A percentile compares a stretch with the other conserved stretches of the same genome.
Conservation (phyloP, 37 sponge, comb jelly and placozoan species). For the Mnemiopsis leidyi region DNA sequence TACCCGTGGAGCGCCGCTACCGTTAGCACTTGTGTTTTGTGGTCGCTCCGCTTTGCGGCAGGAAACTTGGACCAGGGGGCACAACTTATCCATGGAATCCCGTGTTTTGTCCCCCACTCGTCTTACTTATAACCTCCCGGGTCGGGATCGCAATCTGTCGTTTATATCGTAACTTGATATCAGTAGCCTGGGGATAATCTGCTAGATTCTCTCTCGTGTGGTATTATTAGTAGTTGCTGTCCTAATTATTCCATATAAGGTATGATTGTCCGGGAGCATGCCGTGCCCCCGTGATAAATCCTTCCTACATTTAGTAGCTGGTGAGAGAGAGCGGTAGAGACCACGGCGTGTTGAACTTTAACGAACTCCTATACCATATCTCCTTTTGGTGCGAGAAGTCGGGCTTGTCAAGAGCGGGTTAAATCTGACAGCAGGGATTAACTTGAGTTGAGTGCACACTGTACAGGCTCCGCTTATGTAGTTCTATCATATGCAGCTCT, state of each 20-base stretch:
- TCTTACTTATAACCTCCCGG: not conserved
- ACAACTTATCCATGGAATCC: not conserved
- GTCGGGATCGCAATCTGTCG: not conserved
- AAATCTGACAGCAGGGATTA: no score
- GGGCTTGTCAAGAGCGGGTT: no score
- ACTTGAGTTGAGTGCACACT: no score
- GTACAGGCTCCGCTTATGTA: no score
- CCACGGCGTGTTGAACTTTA: no score
- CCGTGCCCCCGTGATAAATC: not conserved
- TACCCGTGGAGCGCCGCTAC: no score
- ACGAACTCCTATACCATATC: not conserved
- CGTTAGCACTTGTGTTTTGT: no score
- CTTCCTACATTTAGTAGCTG: not conserved
- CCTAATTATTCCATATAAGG: not conserved
- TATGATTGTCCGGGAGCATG: not conserved
- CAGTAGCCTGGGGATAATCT: not conserved
- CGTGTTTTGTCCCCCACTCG: not conserved
- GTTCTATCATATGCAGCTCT: no score
- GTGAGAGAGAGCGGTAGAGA: not conserved
- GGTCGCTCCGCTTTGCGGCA: no score
- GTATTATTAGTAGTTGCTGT: not conserved
- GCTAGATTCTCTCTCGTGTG: not conserved
- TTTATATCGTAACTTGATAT: not conserved
- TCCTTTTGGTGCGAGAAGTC: no score
- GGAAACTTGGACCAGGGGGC: not conserved